phyloP scores from a whole-genome alignment of 2,113 vertebrate species.

The Cnemophilus loriae region DNA sequence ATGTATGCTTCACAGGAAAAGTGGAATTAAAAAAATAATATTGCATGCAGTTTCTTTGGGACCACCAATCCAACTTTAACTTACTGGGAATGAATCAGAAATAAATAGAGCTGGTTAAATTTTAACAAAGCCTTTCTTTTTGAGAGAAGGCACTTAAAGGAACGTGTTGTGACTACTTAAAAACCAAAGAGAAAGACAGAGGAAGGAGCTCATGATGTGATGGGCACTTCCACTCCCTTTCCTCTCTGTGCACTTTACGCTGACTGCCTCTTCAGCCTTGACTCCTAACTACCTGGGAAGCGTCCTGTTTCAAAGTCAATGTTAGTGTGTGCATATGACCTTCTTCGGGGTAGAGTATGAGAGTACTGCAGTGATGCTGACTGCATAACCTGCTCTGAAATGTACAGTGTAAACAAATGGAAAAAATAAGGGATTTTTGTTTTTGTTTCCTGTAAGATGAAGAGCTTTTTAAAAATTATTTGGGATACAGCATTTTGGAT shows the following conservation, averaged over 20 bases:
- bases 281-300: not conserved
- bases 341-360: not conserved
- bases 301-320: not conserved
- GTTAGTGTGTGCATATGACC: not conserved
- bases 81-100: not conserved
- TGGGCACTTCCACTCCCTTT: not conserved
- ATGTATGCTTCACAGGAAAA: not conserved
- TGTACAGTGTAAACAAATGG: not conserved
- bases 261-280: not conserved
- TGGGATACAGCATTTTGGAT: not conserved
- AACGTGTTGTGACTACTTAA: not conserved
- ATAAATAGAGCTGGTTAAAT: not conserved
- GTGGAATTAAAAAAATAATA: not conserved
- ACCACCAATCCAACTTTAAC: not conserved
- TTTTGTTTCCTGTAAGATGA: not conserved
- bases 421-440: not conserved
- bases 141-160: not conserved
- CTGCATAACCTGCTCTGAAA: not conserved
- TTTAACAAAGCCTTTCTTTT: not conserved
- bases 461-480: not conserved
- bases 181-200: not conserved
- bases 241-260: not conserved
- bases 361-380: not conserved
- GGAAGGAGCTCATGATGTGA: not conserved
- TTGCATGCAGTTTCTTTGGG: not conserved